phyloP scores from a whole-genome alignment of 1,140 invertebrate genomes.

The Drosophila parabipectinata region DNA sequence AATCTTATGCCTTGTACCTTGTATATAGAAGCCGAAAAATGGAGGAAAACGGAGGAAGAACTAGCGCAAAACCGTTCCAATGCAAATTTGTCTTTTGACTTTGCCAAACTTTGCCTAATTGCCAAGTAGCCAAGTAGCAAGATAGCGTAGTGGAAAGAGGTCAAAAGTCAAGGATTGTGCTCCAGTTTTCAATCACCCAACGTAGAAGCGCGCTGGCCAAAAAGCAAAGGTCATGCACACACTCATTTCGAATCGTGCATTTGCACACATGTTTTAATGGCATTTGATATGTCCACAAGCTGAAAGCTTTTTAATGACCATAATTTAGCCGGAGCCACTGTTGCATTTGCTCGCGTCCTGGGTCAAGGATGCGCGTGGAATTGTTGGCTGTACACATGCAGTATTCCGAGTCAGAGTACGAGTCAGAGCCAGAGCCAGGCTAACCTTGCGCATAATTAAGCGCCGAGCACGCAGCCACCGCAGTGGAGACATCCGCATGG shows the following conservation, averaged over 20 bases:
- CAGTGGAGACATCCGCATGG: slow-evolving; percentile 60
- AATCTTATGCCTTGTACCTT: no score
- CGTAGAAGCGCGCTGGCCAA: neutral
- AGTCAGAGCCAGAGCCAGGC: slow-evolving; percentile 15
- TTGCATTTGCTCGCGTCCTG: slow-evolving; percentile 26
- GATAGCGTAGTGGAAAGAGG: slow-evolving; percentile 31
- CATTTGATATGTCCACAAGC: slow-evolving; percentile 49
- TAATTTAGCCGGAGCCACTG: slow-evolving; percentile 34
- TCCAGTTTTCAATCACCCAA: neutral
- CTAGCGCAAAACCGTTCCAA: slow-evolving; percentile 29
- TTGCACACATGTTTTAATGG: slow-evolving; percentile 41
- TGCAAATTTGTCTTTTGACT: slow-evolving; percentile 81
- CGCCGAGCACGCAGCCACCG: slow-evolving; percentile 39
- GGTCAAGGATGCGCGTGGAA: slow-evolving; percentile 63
- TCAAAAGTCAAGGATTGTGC: slow-evolving; percentile 19
- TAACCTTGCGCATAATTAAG: slow-evolving; percentile 69
- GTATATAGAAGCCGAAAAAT: slow-evolving; percentile 25
- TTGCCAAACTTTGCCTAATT: slow-evolving; percentile 65
- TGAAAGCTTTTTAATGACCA: slow-evolving; percentile 73
- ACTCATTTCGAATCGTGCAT: slow-evolving; percentile 12
- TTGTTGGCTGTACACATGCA: neutral
- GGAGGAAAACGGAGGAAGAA: neutral
- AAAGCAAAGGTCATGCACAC: slow-evolving; percentile 10
- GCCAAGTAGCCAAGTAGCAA: slow-evolving; percentile 13
- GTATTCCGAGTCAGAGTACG: neutral